Evolutionary conservation across 2,888 invertebrate species (phyloP).

Genomic region (Aleiodes leptofemur): DNA sequence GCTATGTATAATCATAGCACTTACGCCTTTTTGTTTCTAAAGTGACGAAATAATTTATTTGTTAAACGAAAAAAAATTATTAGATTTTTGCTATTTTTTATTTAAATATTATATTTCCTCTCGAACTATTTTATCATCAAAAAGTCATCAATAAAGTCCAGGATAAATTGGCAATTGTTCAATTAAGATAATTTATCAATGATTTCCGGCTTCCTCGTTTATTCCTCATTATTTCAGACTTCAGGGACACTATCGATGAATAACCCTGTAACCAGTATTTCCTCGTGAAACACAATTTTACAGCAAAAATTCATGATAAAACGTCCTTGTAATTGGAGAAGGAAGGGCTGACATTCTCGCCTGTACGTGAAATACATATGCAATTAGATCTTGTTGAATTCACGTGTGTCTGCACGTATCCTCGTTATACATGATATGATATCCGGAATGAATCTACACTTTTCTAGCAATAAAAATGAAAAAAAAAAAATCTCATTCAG

Average conservation of each 20-base stretch:
- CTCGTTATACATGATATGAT: neutral
- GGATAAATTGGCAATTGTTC: too few relatives aligned
- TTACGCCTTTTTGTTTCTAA: too few relatives aligned
- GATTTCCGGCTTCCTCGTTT: too few relatives aligned
- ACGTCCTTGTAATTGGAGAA: constrained; percentile 1
- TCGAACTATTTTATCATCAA: too few relatives aligned
- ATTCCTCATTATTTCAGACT: too few relatives aligned
- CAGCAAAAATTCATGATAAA: neutral
- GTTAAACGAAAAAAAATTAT: too few relatives aligned
- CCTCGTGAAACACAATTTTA: neutral
- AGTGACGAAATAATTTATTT: too few relatives aligned
- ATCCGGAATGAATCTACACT: neutral
- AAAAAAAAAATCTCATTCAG: neutral
- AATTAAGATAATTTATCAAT: too few relatives aligned
- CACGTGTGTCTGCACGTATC: neutral
- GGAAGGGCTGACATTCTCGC: constrained; percentile 13
- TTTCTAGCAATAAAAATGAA: neutral
- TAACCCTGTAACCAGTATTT: neutral
- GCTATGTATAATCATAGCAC: too few relatives aligned
- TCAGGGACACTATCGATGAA: neutral
- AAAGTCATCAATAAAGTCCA: too few relatives aligned
- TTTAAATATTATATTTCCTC: too few relatives aligned
- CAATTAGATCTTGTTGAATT: constrained; percentile 9
- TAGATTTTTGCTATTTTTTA: too few relatives aligned
- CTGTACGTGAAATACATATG: constrained; percentile 4